Percentiles rank a stretch among this genome's conserved stretches.
phyloP scores from a whole-genome alignment of 2,888 invertebrate genomes.

The Dynastes tityus region DNA sequence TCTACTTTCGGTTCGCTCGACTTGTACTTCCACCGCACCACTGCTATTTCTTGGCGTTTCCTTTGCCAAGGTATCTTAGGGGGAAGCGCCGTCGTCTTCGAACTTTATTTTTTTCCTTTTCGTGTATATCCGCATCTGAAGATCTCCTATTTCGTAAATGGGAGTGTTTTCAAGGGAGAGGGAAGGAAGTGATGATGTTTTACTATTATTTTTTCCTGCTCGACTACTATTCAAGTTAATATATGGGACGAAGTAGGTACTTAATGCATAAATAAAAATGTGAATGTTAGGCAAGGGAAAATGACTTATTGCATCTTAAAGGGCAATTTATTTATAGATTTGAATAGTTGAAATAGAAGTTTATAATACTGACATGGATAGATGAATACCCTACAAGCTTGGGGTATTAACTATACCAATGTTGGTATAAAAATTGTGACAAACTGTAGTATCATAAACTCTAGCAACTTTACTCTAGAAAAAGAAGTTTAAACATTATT shows the following conservation, averaged over 20 bases:
- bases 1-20: conserved; percentile 54
- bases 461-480: too few relatives aligned
- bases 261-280: background rate
- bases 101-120: conserved; percentile 53
- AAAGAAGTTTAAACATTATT: too few relatives aligned
- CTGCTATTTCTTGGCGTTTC: conserved; percentile 54
- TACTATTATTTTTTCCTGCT: conserved; percentile 30
- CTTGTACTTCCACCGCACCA: conserved; percentile 52
- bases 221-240: background rate
- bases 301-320: conserved; percentile 20
- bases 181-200: background rate
- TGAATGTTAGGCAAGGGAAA: background rate
- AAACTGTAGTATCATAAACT: too few relatives aligned
- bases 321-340: background rate
- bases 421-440: too few relatives aligned
- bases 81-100: conserved; percentile 47
- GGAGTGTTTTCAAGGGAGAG: conserved; percentile 32
- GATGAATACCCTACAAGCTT: too few relatives aligned
- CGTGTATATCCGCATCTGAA: conserved; percentile 48
- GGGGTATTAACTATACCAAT: too few relatives aligned
- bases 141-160: conserved; percentile 33
- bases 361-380: too few relatives aligned
- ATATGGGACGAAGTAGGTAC: background rate
- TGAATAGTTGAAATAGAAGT: too few relatives aligned
- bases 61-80: conserved; percentile 52